Conservation (phyloP, 1,140 invertebrate species). For the Pentalonia nigronervosa region DNA sequence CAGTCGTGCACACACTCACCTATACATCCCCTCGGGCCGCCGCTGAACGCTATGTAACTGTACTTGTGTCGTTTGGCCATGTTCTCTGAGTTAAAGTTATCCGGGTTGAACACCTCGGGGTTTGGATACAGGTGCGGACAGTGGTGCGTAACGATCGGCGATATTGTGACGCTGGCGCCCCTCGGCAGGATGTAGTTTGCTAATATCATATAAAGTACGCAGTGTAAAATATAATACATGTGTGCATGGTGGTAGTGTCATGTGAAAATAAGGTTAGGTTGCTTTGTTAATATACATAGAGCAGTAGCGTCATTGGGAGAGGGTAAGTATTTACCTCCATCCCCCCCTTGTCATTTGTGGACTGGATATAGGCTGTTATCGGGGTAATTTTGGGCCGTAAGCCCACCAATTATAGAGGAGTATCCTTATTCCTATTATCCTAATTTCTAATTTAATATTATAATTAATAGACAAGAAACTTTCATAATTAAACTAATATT, state of each 20-base stretch:
- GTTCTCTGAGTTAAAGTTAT: conserved; percentile 88
- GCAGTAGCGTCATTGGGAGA: not conserved
- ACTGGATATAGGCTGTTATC: no score
- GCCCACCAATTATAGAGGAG: no score
- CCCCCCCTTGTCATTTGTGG: no score
- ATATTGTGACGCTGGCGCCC: conserved; percentile 13
- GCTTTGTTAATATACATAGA: not conserved
- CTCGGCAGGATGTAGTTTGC: not conserved
- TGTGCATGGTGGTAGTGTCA: not conserved
- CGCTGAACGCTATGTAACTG: conserved; percentile 71
- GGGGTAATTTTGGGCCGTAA: no score
- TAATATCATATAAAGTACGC: not conserved
- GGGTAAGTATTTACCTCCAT: no score
- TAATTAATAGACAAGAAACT: no score
- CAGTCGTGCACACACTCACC: conserved; percentile 67
- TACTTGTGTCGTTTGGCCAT: conserved; percentile 82
- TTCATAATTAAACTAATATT: no score
- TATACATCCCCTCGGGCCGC: conserved; percentile 84
- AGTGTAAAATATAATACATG: not conserved
- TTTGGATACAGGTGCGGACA: conserved; percentile 65
- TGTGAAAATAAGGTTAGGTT: not conserved
- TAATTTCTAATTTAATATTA: no score
- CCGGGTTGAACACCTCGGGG: conserved; percentile 86
- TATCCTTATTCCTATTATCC: no score
- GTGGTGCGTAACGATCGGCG: conserved; percentile 47